Conservation (phyloP, 2,797 vertebrate species). For the Pogoniulus pusillus region DNA sequence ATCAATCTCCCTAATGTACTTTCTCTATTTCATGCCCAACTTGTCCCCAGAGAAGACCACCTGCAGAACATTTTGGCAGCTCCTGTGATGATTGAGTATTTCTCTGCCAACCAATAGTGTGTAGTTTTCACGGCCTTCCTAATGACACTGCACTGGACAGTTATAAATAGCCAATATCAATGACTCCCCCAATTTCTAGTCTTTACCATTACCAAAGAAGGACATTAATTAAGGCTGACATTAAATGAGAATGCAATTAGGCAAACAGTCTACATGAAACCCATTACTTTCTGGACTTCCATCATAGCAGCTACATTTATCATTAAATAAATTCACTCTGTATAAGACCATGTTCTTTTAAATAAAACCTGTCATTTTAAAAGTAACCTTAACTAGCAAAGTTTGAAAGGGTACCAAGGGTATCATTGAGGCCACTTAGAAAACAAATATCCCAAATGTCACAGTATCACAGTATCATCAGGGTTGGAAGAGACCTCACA, state of each 20-base stretch:
- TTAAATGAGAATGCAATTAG: conserved; percentile 30
- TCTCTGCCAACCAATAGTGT: background rate
- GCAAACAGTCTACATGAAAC: conserved; percentile 12
- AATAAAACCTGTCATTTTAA: background rate
- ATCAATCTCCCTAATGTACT: conserved; percentile 9
- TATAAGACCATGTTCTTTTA: background rate
- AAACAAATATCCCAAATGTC: background rate
- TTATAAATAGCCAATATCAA: conserved; percentile 14
- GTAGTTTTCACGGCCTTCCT: background rate
- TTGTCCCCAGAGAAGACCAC: background rate
- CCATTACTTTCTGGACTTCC: background rate
- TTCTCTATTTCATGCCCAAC: background rate
- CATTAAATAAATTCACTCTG: background rate
- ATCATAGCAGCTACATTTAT: conserved; percentile 5
- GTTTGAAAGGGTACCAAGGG: background rate
- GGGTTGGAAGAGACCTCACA: too few species aligned
- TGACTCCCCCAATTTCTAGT: background rate
- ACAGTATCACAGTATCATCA: too few species aligned
- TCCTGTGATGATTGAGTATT: background rate
- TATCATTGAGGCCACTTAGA: background rate
- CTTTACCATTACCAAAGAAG: background rate
- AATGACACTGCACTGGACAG: background rate
- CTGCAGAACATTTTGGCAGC: background rate
- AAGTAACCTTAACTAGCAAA: background rate
- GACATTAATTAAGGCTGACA: conserved; percentile 46